A percentile compares a stretch with the other conserved stretches of the same genome.
Evolutionary conservation across 2,797 vertebrate genomes (phyloP).

Genomic region (Danio jaintianensis): DNA sequence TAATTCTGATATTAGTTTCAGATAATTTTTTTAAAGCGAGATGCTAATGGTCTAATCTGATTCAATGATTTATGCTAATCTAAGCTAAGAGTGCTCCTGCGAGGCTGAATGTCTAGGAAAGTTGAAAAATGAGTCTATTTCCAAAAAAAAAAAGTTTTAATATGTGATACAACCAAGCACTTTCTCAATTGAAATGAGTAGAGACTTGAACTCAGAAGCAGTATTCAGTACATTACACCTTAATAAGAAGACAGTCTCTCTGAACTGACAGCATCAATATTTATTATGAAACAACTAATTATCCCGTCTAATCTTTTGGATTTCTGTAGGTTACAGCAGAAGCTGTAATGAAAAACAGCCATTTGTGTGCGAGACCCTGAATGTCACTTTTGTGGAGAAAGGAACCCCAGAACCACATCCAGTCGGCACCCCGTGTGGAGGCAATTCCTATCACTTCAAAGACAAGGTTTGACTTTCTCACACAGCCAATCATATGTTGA

Average conservation of each 20-base stretch:
- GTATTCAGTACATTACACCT: too few relatives aligned
- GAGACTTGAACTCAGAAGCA: too few relatives aligned
- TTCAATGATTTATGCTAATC: too few relatives aligned
- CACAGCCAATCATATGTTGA: neutral
- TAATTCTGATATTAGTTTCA: too few relatives aligned
- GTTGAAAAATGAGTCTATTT: too few relatives aligned
- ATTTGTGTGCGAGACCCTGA: conserved; percentile 91
- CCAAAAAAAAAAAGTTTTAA: too few relatives aligned
- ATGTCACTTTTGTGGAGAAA: conserved; percentile 84
- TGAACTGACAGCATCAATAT: neutral
- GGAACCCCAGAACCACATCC: conserved; percentile 74
- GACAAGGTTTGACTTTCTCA: conserved; percentile 83
- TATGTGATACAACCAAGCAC: too few relatives aligned
- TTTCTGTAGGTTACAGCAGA: conserved; percentile 58
- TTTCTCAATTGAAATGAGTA: too few relatives aligned
- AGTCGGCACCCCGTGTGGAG: conserved; percentile 75
- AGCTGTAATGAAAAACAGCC: conserved; percentile 72
- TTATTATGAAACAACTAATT: neutral
- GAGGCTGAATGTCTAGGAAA: too few relatives aligned
- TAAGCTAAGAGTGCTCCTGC: too few relatives aligned
- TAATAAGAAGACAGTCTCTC: neutral
- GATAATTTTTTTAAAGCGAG: too few relatives aligned
- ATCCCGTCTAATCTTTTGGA: neutral
- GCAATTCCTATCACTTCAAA: conserved; percentile 77
- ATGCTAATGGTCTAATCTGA: too few relatives aligned